Conservation (phyloP, 2,888 invertebrate species). For the Patella pellucida region DNA sequence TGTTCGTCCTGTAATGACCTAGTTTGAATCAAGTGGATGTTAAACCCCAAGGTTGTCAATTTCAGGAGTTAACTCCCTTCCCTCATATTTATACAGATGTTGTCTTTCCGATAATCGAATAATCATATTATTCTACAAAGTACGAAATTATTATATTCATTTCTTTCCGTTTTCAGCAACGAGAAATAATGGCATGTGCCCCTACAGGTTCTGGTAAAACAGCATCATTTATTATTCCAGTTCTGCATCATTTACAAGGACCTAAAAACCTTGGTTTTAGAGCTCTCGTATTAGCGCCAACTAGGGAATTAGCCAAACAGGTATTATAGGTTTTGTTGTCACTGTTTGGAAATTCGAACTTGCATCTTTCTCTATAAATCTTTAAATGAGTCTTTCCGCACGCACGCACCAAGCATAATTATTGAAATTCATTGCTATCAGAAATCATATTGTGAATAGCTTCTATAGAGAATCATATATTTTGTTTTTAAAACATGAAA, state of each 20-base stretch:
- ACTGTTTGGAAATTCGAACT: not conserved
- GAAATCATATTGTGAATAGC: no score
- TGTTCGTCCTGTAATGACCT: no score
- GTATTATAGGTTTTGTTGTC: conserved; percentile 71
- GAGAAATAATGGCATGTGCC: conserved; percentile 92
- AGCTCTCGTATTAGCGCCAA: conserved; percentile 91
- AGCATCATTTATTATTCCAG: conserved; percentile 90
- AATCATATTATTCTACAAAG: not conserved
- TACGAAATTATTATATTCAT: not conserved
- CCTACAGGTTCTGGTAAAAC: conserved; percentile 99
- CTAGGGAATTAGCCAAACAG: conserved; percentile 93
- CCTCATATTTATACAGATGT: no score
- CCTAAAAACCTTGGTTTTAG: conserved; percentile 81
- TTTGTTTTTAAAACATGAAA: no score
- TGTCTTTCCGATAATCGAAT: no score
- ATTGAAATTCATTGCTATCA: no score
- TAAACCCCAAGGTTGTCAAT: no score
- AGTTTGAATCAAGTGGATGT: no score
- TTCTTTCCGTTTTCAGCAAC: conserved; percentile 69
- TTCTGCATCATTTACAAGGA: conserved; percentile 82
- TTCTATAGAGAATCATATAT: no score
- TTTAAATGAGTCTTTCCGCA: not conserved
- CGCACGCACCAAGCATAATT: no score
- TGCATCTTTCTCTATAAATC: not conserved
- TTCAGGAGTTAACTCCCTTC: no score